These are phyloP conservation scores for Smithornis capensis DNA, from an alignment of 2,113 vertebrate species.

Conservation along the genomic window DNA sequence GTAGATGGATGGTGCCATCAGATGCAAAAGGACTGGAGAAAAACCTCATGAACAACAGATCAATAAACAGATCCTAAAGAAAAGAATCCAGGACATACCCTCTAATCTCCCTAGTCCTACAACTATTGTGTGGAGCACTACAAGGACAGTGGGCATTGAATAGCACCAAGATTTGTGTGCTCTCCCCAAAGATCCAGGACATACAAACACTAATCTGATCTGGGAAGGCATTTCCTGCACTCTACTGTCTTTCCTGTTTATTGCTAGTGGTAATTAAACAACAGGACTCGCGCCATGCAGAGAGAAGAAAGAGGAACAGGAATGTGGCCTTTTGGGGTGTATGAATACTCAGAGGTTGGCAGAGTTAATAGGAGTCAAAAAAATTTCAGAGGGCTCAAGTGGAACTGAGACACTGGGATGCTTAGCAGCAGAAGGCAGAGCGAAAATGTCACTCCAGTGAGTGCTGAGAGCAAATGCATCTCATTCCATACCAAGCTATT, in stretches of 20 bases:
- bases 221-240: neutral
- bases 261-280: neutral
- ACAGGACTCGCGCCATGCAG: neutral
- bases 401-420: neutral
- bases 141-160: rapidly evolving
- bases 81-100: neutral
- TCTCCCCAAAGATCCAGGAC: neutral
- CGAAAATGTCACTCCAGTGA: neutral
- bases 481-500: neutral
- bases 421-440: neutral
- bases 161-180: neutral
- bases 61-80: neutral
- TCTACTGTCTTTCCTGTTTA: neutral
- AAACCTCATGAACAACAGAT: neutral
- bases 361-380: neutral
- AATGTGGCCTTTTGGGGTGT: neutral
- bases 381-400: neutral
- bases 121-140: neutral
- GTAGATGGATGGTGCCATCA: neutral
- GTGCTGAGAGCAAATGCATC: neutral
- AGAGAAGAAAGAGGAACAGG: neutral
- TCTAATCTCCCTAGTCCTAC: neutral
- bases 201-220: neutral
- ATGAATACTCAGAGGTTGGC: neutral
- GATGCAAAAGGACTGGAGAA: neutral